Percentiles rank a stretch among this genome's conserved stretches.
Conservation (phyloP, 35 echinoderm and acorn worm genomes). For the Patiria miniata region DNA sequence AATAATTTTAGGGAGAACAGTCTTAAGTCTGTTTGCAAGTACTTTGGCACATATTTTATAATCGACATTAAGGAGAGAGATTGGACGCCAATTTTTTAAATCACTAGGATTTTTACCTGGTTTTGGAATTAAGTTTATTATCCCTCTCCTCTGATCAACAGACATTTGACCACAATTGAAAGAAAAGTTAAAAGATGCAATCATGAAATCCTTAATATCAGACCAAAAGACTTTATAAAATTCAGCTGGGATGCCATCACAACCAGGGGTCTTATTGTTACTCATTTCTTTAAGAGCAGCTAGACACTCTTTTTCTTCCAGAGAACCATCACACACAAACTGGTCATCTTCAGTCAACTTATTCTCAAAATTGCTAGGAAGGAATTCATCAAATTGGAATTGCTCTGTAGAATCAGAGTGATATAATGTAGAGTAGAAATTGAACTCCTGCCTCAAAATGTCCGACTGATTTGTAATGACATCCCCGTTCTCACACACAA, state of each 20-base stretch:
- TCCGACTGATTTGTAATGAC: constrained; percentile 4
- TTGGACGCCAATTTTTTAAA: constrained; percentile 52
- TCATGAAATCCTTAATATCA: neutral
- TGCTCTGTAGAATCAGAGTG: neutral
- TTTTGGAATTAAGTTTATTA: constrained; percentile 46
- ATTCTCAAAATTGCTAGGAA: neutral
- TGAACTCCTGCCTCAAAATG: constrained; percentile 23
- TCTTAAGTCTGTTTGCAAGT: constrained; percentile 46
- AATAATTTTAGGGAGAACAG: constrained; percentile 27
- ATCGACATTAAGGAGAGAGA: constrained; percentile 33
- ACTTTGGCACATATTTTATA: constrained; percentile 62
- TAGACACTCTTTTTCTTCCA: constrained; percentile 32
- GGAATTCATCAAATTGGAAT: neutral
- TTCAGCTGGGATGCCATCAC: constrained; percentile 14
- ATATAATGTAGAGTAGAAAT: constrained; percentile 47
- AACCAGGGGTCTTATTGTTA: constrained; percentile 24
- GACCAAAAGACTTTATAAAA: constrained; percentile 31
- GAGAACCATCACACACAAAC: constrained; percentile 37
- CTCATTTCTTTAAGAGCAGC: constrained; percentile 33
- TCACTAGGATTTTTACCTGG: constrained; percentile 47
- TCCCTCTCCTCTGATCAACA: constrained; percentile 34
- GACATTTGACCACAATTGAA: constrained; percentile 38
- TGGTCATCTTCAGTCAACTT: constrained; percentile 23
- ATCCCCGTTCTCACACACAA: constrained; percentile 22
- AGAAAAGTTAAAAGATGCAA: constrained; percentile 36